Conservation (phyloP, 1,140 invertebrate genomes). For the Cyphomyrmex costatus region DNA sequence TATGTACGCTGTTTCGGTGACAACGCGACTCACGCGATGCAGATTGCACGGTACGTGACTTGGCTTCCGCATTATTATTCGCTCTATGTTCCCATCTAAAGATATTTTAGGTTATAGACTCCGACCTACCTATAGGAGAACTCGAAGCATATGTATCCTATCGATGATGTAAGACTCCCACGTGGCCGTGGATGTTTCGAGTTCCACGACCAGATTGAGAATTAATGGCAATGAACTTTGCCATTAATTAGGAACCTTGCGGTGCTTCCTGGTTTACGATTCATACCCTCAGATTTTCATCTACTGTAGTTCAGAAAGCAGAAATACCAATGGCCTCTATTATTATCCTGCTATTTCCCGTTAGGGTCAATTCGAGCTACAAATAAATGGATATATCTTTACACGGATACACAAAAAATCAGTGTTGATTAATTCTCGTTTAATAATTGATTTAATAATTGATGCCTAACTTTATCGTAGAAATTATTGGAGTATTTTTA, state of each 20-base stretch:
- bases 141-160: slow-evolving; percentile 40
- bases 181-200: slow-evolving; percentile 62
- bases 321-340: not conserved
- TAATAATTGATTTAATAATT: slow-evolving; percentile 10
- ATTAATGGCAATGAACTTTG: slow-evolving; percentile 63
- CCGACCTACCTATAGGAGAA: slow-evolving; percentile 4
- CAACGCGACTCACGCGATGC: slow-evolving; percentile 35
- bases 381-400: not conserved
- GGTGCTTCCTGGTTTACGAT: slow-evolving; percentile 25
- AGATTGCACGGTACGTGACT: slow-evolving; percentile 46
- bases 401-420: not conserved
- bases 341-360: slow-evolving; percentile 7
- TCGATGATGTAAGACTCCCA: slow-evolving; percentile 60
- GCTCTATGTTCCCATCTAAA: not conserved
- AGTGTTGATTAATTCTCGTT: not conserved
- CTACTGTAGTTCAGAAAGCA: slow-evolving; percentile 25
- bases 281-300: slow-evolving; percentile 55
- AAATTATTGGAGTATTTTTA: not conserved
- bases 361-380: not conserved
- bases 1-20: slow-evolving; percentile 52
- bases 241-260: slow-evolving; percentile 57
- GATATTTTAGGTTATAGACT: not conserved
- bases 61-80: slow-evolving; percentile 42
- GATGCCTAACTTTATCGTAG: not conserved
- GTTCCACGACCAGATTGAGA: slow-evolving; percentile 50